These are phyloP conservation scores for Neoniphon sammara DNA, from an alignment of 2,797 vertebrate genomes.

Conservation along the genomic window DNA sequence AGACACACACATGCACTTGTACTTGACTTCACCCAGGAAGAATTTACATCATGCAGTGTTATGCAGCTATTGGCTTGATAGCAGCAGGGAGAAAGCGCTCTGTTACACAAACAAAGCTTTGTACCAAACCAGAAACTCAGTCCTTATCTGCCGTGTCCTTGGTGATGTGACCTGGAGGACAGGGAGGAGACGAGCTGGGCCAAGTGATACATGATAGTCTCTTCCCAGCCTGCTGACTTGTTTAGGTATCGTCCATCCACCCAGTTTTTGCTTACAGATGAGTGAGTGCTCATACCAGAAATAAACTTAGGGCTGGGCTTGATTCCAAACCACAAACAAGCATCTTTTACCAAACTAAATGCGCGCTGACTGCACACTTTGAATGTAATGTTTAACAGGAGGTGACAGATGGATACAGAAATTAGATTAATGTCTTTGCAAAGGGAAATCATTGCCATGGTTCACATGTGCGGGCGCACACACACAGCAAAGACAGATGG, in stretches of 20 bases:
- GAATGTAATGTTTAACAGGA: conserved; percentile 4
- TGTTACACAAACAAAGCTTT: conserved; percentile 48
- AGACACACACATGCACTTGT: background rate
- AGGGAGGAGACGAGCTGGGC: conserved; percentile 42
- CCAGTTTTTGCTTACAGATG: conserved; percentile 13
- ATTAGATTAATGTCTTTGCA: background rate
- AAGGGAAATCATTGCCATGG: background rate
- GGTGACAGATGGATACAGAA: background rate
- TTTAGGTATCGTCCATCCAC: conserved; percentile 31
- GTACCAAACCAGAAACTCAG: conserved; percentile 54
- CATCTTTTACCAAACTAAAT: conserved; percentile 16
- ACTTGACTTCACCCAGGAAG: background rate
- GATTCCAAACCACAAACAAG: conserved; percentile 21
- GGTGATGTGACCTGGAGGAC: conserved; percentile 50
- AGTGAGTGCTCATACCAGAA: conserved; percentile 15
- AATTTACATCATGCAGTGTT: background rate
- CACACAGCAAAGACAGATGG: background rate
- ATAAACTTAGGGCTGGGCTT: conserved; percentile 15
- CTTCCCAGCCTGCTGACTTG: background rate
- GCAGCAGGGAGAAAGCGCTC: background rate
- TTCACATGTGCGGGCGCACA: background rate
- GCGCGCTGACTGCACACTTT: background rate
- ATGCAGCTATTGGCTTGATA: conserved; percentile 1
- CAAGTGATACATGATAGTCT: conserved; percentile 56
- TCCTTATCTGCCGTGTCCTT: conserved; percentile 45